Base-by-base conservation (phyloP, 2,113 vertebrate genomes). In the Balaenoptera acutorostrata region DNA sequence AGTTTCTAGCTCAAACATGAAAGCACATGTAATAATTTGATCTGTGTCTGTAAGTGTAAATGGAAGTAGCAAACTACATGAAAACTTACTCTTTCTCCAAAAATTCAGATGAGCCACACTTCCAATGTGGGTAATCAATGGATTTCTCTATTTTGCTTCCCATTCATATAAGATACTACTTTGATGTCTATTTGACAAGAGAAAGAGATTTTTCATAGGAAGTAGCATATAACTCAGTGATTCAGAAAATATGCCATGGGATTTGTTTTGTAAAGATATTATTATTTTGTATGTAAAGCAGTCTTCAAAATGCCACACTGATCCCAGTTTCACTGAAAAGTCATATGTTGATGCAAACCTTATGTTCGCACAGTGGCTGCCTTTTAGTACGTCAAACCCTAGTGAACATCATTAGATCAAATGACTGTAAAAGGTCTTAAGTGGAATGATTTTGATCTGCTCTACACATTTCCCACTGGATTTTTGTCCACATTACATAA, bases 201-300 rank as follows among this genome's bases (percentile, higher is more conserved):
- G 80, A 49, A 96, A 96, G 96, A 97, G 4, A 92, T 95, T 95
- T 97, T 96, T 97, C 88, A 97, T 71, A 97, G 86, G 81, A 98
- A 97, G 74, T 68, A 64, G 31, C 88, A 61, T 97, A 97, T 95
- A 97, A 97, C 33, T 97, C 88, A 81, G 59, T 97, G 95, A 98
- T 66, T 98, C 80, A 97, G 69, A 98, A 98, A 97, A 75, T 94
- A 97, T 95, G 69, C 96, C 69, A 97, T 95, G 80, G 46, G 72
- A 97, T 98, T 97, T 97, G 78, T 77, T 98, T 98, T 98, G n/a
- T 97, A 97, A 96, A 88, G 90, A 93, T 97, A 92, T 97, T 86
- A 96, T 96, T 98, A 98, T 97, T 98, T 98, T 97, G 41, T 95
- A 96, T 97, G 93, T 90, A 97, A 98, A 98, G 63, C 23, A 95